phyloP scores from a whole-genome alignment of 2,888 invertebrate species.

The Cheilosia soror region DNA sequence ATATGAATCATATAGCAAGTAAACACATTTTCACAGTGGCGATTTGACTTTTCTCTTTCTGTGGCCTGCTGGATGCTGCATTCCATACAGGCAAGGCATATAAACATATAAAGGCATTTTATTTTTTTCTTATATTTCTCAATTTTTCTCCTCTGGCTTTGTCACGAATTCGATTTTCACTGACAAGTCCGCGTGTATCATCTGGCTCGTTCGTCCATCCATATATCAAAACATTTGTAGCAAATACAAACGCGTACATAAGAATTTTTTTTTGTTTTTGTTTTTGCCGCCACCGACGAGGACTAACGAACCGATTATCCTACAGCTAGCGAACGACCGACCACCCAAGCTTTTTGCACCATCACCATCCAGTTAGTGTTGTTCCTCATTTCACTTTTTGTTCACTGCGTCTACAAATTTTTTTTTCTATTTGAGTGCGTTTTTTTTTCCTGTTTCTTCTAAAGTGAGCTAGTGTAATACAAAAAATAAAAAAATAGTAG shows the following conservation, averaged over 20 bases:
- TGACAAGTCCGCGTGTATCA: slow-evolving; percentile 22
- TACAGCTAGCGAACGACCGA: slow-evolving; percentile 11
- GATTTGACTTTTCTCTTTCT: slow-evolving; percentile 23
- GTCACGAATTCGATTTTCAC: slow-evolving; percentile 36
- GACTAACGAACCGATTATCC: slow-evolving; percentile 51
- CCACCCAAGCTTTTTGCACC: slow-evolving; percentile 51
- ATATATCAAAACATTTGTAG: slow-evolving; percentile 44
- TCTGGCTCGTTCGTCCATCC: slow-evolving; percentile 35
- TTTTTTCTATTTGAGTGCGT: slow-evolving; percentile 35
- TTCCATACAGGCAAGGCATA: slow-evolving; percentile 8
- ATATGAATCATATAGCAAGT: neutral
- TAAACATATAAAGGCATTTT: slow-evolving; percentile 17
- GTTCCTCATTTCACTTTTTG: slow-evolving; percentile 39
- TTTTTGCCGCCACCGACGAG: slow-evolving; percentile 12
- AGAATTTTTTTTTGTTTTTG: slow-evolving; percentile 40
- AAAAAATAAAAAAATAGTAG: slow-evolving; percentile 11
- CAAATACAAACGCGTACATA: slow-evolving; percentile 44
- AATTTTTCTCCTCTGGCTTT: slow-evolving; percentile 28
- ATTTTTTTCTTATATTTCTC: slow-evolving; percentile 32
- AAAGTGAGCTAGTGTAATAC: slow-evolving; percentile 26
- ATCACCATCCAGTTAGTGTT: slow-evolving; percentile 38
- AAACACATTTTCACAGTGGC: slow-evolving; percentile 22
- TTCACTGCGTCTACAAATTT: slow-evolving; percentile 22
- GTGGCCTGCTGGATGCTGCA: slow-evolving; percentile 19
- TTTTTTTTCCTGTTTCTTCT: slow-evolving; percentile 35